Conservation (phyloP, 2,113 vertebrate genomes). For the Tenrec ecaudatus region DNA sequence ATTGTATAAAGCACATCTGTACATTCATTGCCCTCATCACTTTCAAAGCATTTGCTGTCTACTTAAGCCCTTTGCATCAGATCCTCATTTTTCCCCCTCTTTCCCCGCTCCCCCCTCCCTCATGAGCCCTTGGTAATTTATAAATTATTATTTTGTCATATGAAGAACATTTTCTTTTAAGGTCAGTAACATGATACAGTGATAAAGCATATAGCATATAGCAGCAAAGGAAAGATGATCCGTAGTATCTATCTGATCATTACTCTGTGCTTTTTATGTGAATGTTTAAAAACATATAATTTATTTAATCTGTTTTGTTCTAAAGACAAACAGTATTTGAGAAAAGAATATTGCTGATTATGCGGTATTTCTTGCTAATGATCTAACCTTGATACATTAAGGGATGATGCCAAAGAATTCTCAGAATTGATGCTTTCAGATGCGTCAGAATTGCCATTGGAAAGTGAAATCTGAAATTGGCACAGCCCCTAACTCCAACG, state of each 20-base stretch:
- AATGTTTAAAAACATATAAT: not conserved
- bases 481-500: not conserved
- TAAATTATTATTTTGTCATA: too few relatives aligned
- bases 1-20: too few relatives aligned
- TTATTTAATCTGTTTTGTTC: conserved; percentile 17
- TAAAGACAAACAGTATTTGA: conserved; percentile 34
- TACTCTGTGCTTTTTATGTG: conserved; percentile 41
- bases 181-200: not conserved
- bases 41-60: too few relatives aligned
- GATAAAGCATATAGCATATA: not conserved
- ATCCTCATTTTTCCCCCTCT: too few relatives aligned
- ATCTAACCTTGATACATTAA: conserved; percentile 29
- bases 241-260: conserved; percentile 26
- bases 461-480: conserved; percentile 46
- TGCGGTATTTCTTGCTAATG: not conserved
- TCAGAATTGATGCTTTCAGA: not conserved
- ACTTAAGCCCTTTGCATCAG: too few relatives aligned
- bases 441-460: not conserved
- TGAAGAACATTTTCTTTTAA: conserved; percentile 38
- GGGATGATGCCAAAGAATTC: not conserved
- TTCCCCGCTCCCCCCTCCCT: too few relatives aligned
- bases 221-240: not conserved
- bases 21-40: too few relatives aligned
- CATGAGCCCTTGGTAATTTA: too few relatives aligned
- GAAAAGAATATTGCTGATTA: conserved; percentile 2